These are phyloP conservation scores for Philopedon plagiatum DNA, from an alignment of 2,888 invertebrate species.

Conservation along the genomic window DNA sequence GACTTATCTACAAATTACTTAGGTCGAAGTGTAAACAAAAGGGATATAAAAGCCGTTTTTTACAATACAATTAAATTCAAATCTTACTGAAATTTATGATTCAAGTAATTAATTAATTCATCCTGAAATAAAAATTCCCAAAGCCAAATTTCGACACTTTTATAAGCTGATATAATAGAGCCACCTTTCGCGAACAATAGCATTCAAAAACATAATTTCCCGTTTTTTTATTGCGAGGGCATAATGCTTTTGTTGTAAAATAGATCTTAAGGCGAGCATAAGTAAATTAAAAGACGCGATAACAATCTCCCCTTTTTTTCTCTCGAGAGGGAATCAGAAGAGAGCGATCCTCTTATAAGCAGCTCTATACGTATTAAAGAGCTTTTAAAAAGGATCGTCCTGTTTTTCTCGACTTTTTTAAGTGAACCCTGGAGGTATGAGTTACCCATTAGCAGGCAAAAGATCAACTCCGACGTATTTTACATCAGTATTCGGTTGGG, in stretches of 20 bases:
- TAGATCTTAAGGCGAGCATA: constrained; percentile 82
- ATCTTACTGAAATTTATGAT: no score
- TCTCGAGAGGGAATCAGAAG: constrained; percentile 63
- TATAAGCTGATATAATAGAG: constrained; percentile 33
- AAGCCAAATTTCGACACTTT: constrained; percentile 24
- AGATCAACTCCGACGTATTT: constrained; percentile 45
- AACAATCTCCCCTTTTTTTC: constrained; percentile 78
- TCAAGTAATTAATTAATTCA: neutral
- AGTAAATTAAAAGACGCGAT: constrained; percentile 87
- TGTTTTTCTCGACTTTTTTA: constrained; percentile 65
- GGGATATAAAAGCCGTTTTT: no score
- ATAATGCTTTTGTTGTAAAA: constrained; percentile 72
- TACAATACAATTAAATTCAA: no score
- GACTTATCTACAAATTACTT: no score
- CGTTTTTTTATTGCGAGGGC: constrained; percentile 64
- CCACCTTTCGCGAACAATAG: constrained; percentile 33
- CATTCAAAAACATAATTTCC: constrained; percentile 57
- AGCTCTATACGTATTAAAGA: constrained; percentile 59
- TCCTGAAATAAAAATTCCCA: constrained; percentile 2
- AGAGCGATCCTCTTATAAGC: constrained; percentile 58
- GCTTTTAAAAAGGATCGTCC: constrained; percentile 64
- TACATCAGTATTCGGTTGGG: constrained; percentile 60
- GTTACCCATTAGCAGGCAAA: constrained; percentile 61
- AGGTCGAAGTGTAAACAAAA: no score
- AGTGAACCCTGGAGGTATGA: constrained; percentile 64